phyloP scores from a whole-genome alignment of 2,113 vertebrate species.

The Orientallactaga bullata region DNA sequence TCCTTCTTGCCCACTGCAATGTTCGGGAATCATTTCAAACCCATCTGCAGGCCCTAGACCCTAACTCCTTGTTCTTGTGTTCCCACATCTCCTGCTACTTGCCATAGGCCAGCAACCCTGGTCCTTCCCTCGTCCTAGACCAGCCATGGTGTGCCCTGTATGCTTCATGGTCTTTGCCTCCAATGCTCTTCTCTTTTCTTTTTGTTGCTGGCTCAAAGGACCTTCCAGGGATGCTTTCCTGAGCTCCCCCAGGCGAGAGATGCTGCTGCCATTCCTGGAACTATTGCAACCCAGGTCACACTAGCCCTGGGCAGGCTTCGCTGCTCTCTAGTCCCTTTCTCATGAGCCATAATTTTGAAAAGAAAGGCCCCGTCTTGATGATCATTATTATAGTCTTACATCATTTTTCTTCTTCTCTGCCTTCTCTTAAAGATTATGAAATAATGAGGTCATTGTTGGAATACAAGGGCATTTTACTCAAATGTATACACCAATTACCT shows the following conservation, averaged over 20 bases:
- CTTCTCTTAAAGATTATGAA: conserved; percentile 40
- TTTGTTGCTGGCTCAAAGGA: not conserved
- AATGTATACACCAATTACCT: not conserved
- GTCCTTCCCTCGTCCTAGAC: not conserved
- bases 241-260: not conserved
- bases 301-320: not conserved
- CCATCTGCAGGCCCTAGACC: not conserved
- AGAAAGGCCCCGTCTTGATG: not conserved
- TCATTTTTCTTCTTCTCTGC: conserved; percentile 18
- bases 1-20: not conserved
- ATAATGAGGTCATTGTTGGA: not conserved
- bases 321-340: not conserved
- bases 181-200: not conserved
- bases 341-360: not conserved
- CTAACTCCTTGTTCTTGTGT: not conserved
- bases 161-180: not conserved
- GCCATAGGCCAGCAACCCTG: not conserved
- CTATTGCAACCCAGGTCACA: not conserved
- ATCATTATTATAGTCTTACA: conserved; percentile 1
- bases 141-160: not conserved
- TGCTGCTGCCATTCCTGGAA: not conserved
- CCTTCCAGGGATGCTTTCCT: not conserved
- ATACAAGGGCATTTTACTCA: not conserved
- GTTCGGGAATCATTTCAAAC: not conserved
- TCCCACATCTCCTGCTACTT: not conserved